Evolutionary conservation across 1,140 invertebrate genomes (phyloP).

Genomic region (Cydia splendana): DNA sequence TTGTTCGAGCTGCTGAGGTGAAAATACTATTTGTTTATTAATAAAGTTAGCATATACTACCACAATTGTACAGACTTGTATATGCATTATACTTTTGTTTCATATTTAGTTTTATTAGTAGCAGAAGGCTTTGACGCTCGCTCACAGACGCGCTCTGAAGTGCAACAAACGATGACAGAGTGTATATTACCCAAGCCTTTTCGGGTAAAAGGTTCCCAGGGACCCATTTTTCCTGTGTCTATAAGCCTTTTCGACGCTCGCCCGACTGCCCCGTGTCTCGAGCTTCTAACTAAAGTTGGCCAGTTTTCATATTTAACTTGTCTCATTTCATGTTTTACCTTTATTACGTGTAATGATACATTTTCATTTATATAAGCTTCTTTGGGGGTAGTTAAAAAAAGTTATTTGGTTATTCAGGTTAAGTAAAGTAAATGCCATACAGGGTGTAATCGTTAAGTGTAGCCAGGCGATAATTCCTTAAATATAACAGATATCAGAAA

Average conservation of each 20-base stretch:
- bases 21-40: not conserved
- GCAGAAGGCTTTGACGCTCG: slow-evolving; percentile 6
- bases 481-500: too few relatives aligned
- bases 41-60: not conserved
- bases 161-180: slow-evolving; percentile 20
- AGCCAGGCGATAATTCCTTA: too few relatives aligned
- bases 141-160: slow-evolving; percentile 10
- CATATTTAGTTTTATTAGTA: slow-evolving; percentile 4
- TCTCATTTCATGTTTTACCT: slow-evolving; percentile 1
- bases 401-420: not conserved
- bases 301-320: slow-evolving; percentile 21
- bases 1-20: too few relatives aligned
- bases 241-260: not conserved
- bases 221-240: not conserved
- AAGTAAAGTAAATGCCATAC: too few relatives aligned
- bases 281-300: slow-evolving; percentile 14
- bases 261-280: slow-evolving; percentile 1
- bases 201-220: not conserved
- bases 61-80: not conserved
- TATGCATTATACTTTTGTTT: not conserved
- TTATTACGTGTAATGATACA: slow-evolving; percentile 12
- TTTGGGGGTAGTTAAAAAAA: not conserved
- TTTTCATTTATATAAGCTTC: not conserved
- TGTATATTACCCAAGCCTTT: not conserved
- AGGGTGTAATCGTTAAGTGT: too few relatives aligned